Evolutionary conservation across 1,140 invertebrate species (phyloP), one percentile per base, ranked within the genome.

Genomic region (Ptiloglossa arizonensis): DNA sequence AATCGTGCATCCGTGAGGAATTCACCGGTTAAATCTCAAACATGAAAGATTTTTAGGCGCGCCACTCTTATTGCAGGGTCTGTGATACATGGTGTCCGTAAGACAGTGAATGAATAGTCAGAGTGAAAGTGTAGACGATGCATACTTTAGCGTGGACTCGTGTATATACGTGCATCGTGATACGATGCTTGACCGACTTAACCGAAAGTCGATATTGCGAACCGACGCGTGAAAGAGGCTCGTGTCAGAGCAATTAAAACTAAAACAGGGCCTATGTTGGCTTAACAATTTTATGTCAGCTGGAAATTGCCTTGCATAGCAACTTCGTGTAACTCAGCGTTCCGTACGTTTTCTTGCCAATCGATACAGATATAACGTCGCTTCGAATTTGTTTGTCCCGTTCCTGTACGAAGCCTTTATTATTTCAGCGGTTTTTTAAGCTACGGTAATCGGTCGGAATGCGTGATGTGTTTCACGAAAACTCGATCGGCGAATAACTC

Each of bases 171-270:
- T 46, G 63, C 56, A 77, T 83, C 78, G 50, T 80, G 57, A 41
- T 41, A 41, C 44, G 32, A 57, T 56, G 19, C 71, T 83, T 80
- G 81, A 85, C 78, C 78, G 77, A 83, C 62, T 85, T 85, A 69
- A 71, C 57, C 57, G 50, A 84, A 80, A 83, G 78, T 83, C 68
- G 46, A 63, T 66, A 46, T 9, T 48, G 32, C 5, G 38, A 52
- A n/a, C 74, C 52, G 66, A 46, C 0, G 50, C 27, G 44, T 32
- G 3, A 59, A 71, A 67, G 29, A 71, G 54, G 13, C 13, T 72
- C 41, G 19, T 17, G 17, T 54, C 56, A 8, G 24, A 50, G 50
- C 56, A 27, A 83, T 82, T 63, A 71, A 78, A 35, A 29, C 1
- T 5, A 2, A 27, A 35, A 29, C 57, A 17, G 0, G 19, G 59